Conservation (phyloP, 2,888 invertebrate species). For the Pollenia amentaria region DNA sequence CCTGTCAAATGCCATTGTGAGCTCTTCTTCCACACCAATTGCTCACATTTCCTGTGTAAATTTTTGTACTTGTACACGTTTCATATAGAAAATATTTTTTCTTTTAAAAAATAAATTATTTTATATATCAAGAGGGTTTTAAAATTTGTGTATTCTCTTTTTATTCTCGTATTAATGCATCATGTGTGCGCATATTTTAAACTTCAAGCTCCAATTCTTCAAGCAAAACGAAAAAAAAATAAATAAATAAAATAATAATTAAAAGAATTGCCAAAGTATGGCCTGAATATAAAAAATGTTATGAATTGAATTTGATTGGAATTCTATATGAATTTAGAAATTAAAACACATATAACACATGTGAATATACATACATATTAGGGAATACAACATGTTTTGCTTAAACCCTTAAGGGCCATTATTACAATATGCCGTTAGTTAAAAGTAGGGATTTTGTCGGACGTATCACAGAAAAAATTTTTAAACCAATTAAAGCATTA, state of each 20-base stretch:
- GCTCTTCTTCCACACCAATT: slow-evolving; percentile 72
- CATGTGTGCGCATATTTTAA: slow-evolving; percentile 27
- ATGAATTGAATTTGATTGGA: slow-evolving; percentile 37
- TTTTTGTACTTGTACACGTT: slow-evolving; percentile 46
- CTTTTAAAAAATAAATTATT: slow-evolving; percentile 24
- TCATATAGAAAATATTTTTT: slow-evolving; percentile 18
- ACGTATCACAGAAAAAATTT: no score
- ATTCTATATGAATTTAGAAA: slow-evolving; percentile 11
- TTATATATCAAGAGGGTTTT: slow-evolving; percentile 24
- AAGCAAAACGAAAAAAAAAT: slow-evolving; percentile 8
- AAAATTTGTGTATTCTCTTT: neutral
- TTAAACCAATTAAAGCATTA: no score
- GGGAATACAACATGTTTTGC: neutral
- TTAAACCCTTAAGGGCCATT: slow-evolving; percentile 31
- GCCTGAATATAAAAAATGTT: slow-evolving; percentile 38
- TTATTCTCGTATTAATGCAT: neutral
- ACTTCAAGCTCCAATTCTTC: slow-evolving; percentile 15
- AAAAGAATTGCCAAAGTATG: slow-evolving; percentile 82
- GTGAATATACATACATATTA: neutral
- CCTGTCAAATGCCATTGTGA: slow-evolving; percentile 67
- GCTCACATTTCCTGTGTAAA: slow-evolving; percentile 74
- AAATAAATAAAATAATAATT: slow-evolving; percentile 79
- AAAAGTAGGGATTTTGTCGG: no score
- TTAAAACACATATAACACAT: neutral
- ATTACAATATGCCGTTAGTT: no score